These are phyloP conservation scores for Pachyuromys duprasi DNA, from an alignment of 2,797 vertebrate species.

Conservation along the genomic window DNA sequence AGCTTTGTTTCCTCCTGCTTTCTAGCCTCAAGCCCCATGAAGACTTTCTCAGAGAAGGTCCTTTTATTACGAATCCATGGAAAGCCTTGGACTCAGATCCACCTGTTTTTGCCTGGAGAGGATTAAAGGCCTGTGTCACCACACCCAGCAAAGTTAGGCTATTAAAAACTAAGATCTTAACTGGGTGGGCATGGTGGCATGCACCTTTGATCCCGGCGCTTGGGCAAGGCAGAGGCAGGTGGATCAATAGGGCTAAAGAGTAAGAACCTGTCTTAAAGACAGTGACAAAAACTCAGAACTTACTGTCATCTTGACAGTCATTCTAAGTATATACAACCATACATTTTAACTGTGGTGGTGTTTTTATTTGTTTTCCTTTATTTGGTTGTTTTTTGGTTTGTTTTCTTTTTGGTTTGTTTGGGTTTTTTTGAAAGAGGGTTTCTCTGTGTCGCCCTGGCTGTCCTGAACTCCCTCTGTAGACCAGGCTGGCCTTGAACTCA, in stretches of 20 bases:
- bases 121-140: neutral
- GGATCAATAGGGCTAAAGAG: neutral
- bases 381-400: neutral
- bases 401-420: too few species aligned
- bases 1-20: neutral
- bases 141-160: neutral
- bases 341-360: neutral
- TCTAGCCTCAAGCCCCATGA: conserved; percentile 16
- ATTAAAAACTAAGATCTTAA: neutral
- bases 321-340: neutral
- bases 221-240: neutral
- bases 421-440: neutral
- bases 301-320: neutral
- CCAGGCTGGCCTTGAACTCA: neutral
- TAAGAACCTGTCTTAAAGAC: neutral
- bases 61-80: neutral
- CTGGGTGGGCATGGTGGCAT: neutral
- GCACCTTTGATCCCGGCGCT: neutral
- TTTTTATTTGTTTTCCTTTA: neutral
- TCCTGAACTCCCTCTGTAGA: neutral
- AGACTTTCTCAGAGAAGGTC: neutral
- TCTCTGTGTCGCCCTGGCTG: neutral
- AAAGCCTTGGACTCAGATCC: neutral
- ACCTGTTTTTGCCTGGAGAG: neutral
- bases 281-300: neutral